Conservation (phyloP, 2,113 vertebrate genomes). For the Scartelaos histophorus region DNA sequence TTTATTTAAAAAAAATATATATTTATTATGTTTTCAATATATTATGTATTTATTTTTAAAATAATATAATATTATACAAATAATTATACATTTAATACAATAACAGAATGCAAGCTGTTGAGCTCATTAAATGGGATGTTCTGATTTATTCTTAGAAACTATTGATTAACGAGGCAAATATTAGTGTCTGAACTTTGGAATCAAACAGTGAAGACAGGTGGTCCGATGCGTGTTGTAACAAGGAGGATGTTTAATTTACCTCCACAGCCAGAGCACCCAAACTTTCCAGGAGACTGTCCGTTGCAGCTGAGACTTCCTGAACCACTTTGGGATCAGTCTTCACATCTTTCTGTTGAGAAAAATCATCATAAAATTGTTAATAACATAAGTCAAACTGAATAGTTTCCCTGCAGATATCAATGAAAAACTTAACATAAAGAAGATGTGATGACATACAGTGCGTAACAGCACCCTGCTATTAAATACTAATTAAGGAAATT, state of each 20-base stretch:
- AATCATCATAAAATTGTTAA: conserved; percentile 2
- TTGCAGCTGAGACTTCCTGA: conserved; percentile 81
- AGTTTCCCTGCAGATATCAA: not conserved
- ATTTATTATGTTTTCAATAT: too few relatives aligned
- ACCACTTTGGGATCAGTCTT: conserved; percentile 79
- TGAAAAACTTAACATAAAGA: not conserved
- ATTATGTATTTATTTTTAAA: too few relatives aligned
- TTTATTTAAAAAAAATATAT: too few relatives aligned
- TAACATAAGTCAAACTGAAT: not conserved
- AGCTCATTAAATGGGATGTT: not conserved
- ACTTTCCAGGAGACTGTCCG: conserved; percentile 80
- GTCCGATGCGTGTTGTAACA: conserved; percentile 6
- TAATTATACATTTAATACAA: too few relatives aligned
- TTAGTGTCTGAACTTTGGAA: conserved; percentile 43
- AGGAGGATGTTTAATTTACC: conserved; percentile 69
- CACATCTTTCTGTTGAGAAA: conserved; percentile 76
- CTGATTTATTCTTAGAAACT: conserved; percentile 19
- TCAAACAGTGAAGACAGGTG: conserved; percentile 27
- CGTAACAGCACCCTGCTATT: not conserved
- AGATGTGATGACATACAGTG: not conserved
- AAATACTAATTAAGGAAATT: not conserved
- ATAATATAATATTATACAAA: too few relatives aligned
- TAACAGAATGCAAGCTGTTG: not conserved
- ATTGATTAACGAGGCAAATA: conserved; percentile 43
- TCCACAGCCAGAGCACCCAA: conserved; percentile 80